A percentile compares a stretch with the other conserved stretches of the same genome.
phyloP scores from a whole-genome alignment of 2,797 vertebrate species.

The Pangasius krempfi region DNA sequence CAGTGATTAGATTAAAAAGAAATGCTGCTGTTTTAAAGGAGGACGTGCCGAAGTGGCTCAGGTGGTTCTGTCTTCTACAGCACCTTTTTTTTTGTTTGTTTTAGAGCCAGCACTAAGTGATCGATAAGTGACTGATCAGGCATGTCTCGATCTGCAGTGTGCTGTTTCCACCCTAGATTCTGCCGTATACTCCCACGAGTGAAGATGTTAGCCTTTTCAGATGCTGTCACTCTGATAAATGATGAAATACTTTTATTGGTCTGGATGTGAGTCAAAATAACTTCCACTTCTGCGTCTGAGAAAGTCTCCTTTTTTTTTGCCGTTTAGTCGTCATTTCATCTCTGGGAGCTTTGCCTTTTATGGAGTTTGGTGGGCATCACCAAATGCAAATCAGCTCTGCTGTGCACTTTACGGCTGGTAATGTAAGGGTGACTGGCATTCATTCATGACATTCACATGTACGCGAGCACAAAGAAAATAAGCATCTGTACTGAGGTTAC shows the following conservation, averaged over 20 bases:
- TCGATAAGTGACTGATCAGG: not conserved
- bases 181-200: not conserved
- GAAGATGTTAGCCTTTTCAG: not conserved
- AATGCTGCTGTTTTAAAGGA: too few species aligned
- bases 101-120: too few species aligned
- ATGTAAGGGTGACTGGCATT: too few species aligned
- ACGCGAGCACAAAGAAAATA: too few species aligned
- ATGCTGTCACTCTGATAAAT: not conserved
- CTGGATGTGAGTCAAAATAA: too few species aligned
- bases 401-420: too few species aligned
- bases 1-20: not conserved
- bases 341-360: not conserved
- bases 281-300: not conserved
- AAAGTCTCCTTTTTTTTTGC: not conserved
- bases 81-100: too few species aligned
- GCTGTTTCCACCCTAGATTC: too few species aligned
- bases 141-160: not conserved
- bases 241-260: not conserved
- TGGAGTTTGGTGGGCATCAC: not conserved
- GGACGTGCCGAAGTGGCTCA: too few species aligned
- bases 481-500: not conserved
- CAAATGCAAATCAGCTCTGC: not conserved
- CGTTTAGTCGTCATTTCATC: not conserved
- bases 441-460: too few species aligned
- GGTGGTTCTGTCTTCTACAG: too few species aligned